Base-by-base conservation (phyloP, 2,888 invertebrate genomes). In the Athripsodes cinereus region DNA sequence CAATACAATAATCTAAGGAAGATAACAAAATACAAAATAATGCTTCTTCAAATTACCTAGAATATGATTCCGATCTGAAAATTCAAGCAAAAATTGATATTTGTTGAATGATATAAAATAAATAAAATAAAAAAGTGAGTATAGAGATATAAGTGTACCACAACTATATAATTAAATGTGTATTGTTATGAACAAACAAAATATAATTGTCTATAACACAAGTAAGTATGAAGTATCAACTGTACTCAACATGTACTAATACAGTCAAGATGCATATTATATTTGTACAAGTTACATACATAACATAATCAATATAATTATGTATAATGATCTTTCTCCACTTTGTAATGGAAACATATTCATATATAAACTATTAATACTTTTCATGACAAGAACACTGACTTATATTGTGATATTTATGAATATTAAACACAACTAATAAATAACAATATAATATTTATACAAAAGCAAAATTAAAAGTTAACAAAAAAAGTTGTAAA, bases 31-130 rank as follows among this genome's bases (percentile, higher is more conserved):
- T 20, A 40, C 26, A 52, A 52, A 47, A 52, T 53, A 53, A 50
- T 53, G 50, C 40, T 53, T 52, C 44, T 59, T 55, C 47, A 57
- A 62, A 72, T 78, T 78, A 79, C 79, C 79, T 76, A 78, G 72
- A 74, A 76, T 75, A 78, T 79, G 79, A 78, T 75, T 78, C 79
- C 79, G 79, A 78, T 79, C 78, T 78, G 79, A 78, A 79, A 78
- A 72, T 75, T 75, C 77, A 78, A 71, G 57, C 52, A 62, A 60
- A 61, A 62, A 56, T 60, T 40, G 40, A 40, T 50, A 57, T 34
- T 59, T 55, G 58, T 52, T 55, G 58, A 51, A 54, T 48, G 62
- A 64, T 59, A 59, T 26, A 60, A 61, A 58, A 57, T 35, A 60
- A 59, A 61, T 59, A 10, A 56, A 55, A 54, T 50, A 19, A 47